phyloP scores from a whole-genome alignment of 1,140 invertebrate genomes.

The Conus betulinus region DNA sequence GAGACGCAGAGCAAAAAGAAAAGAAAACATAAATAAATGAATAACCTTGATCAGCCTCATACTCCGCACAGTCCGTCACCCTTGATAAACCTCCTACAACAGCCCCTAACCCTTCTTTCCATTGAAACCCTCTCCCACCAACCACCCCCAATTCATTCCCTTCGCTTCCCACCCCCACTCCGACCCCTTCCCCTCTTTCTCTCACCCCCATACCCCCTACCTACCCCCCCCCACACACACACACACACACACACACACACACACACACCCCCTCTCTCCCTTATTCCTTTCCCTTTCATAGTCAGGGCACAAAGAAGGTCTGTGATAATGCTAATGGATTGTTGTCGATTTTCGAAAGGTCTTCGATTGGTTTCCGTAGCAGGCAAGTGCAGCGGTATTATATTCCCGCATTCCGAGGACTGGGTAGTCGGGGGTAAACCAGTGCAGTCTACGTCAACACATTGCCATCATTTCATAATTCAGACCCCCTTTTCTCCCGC shows the following conservation, averaged over 20 bases:
- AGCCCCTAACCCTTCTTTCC: no score
- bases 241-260: not conserved
- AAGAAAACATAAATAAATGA: no score
- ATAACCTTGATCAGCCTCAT: no score
- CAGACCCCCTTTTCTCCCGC: not conserved
- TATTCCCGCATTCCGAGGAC: not conserved
- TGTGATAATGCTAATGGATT: slow-evolving; percentile 32
- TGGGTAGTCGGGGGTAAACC: not conserved
- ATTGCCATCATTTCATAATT: slow-evolving; percentile 29
- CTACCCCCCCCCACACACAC: no score
- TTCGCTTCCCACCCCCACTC: no score
- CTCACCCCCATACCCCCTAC: no score
- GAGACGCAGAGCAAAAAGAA: no score
- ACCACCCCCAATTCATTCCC: no score
- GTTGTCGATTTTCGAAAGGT: slow-evolving; percentile 24
- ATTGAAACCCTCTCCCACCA: no score
- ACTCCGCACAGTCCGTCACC: no score
- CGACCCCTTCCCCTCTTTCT: no score
- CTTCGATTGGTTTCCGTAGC: slow-evolving; percentile 14
- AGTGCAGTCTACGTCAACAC: slow-evolving; percentile 16
- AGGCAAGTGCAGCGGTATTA: slow-evolving; percentile 18
- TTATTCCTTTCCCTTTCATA: not conserved
- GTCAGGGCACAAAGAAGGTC: not conserved
- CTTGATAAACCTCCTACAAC: no score
- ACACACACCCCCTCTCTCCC: not conserved